Evolutionary conservation across 2,888 invertebrate genomes (phyloP).

Genomic region (Acronicta aceris): DNA sequence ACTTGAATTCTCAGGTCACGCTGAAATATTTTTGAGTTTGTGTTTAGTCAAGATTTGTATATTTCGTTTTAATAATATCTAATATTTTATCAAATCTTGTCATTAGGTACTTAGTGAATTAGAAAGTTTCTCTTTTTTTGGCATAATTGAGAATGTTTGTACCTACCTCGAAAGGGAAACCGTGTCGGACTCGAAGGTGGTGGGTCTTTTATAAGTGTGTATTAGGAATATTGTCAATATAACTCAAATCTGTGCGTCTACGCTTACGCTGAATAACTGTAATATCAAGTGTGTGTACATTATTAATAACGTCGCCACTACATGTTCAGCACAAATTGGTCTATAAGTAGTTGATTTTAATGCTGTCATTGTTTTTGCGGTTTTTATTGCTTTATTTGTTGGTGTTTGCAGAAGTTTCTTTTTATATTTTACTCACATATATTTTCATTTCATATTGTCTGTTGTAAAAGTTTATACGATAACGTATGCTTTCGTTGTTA

Average conservation of each 20-base stretch:
- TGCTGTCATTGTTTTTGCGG: conserved; percentile 55
- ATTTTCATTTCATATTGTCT: conserved; percentile 56
- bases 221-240: conserved; percentile 27
- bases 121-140: conserved; percentile 34
- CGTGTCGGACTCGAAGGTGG: conserved; percentile 42
- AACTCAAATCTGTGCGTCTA: conserved; percentile 20
- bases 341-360: conserved; percentile 51
- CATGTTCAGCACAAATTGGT: conserved; percentile 65
- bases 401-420: conserved; percentile 65
- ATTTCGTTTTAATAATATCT: conserved; percentile 45
- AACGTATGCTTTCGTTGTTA: conserved; percentile 63
- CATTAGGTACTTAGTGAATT: conserved; percentile 48
- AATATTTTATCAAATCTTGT: conserved; percentile 40
- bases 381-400: conserved; percentile 69
- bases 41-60: conserved; percentile 49
- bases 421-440: conserved; percentile 60
- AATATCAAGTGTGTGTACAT: conserved; percentile 36
- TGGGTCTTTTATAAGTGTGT: conserved; percentile 29
- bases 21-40: conserved; percentile 37
- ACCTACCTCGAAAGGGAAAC: conserved; percentile 35
- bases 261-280: conserved; percentile 41
- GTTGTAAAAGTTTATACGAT: conserved; percentile 64
- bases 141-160: conserved; percentile 35
- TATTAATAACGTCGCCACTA: conserved; percentile 30
- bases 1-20: conserved; percentile 21